Evolutionary conservation across 2,888 invertebrate genomes (phyloP), one percentile per base, ranked within the genome.

Genomic region (Meiosimyza decipiens): DNA sequence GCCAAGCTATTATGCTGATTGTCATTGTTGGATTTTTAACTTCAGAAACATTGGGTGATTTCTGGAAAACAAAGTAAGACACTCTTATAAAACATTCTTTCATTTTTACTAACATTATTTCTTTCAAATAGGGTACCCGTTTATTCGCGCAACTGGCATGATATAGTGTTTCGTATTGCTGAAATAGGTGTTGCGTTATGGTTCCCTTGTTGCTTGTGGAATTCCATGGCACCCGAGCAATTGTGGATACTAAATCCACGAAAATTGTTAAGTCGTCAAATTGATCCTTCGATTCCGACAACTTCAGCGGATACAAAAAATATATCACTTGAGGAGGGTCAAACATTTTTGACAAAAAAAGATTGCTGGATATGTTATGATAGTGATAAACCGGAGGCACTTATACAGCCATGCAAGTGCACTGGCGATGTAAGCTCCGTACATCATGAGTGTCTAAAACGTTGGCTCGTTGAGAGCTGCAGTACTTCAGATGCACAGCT

Each of bases 321-420:
- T 49, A 75, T 87, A n/a, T 87, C 87, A 63, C 83, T 84, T 47
- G 87, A 87, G 73, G 88, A 88, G 87, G 91, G 91, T 79, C 88
- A 89, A 79, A 87, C 88, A 18, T 90, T 91, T 74, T 84, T 91
- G 71, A 88, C 88, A 74, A 90, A 89, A 79, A 89, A 90, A 80
- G 96, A 96, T 86, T 97, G 97, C 85, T 97, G 96, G 96, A 97
- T 97, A 80, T 97, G 97, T 87, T 97, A 97, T 85, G 96, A 96
- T 87, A 89, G 89, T 76, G 91, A 95, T 51, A 91, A 94, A 71
- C 87, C 90, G 22, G 96, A 96, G 82, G 93, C 94, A 2, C 89
- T 97, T 73, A 97, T 97, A 83, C 92, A 94, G 80, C 96, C 96
- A 13, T 97, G 97, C 82, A 92, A 92, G 72, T 97, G 97, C 86